A percentile compares a stretch with the other conserved stretches of the same genome.
Evolutionary conservation across 2,797 vertebrate genomes (phyloP).

Genomic region (Catamblyrhynchus diadema): DNA sequence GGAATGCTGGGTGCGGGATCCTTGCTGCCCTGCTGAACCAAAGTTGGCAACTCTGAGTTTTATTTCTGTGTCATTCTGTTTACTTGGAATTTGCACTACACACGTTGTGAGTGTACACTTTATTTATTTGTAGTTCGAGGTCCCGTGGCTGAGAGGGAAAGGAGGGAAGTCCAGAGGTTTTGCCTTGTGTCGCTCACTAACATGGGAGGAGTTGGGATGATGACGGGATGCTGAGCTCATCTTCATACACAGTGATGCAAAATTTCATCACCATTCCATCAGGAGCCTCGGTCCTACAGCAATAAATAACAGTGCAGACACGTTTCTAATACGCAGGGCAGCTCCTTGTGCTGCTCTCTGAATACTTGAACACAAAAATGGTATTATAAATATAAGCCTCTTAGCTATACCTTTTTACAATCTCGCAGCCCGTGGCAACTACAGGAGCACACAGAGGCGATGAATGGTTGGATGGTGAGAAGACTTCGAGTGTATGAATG

Average conservation of each 20-base stretch:
- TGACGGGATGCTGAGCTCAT: constrained; percentile 68
- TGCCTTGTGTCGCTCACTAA: constrained; percentile 63
- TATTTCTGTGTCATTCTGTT: constrained; percentile 77
- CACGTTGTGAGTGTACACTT: constrained; percentile 70
- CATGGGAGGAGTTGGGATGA: constrained; percentile 52
- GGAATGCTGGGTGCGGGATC: not conserved
- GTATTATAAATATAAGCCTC: constrained; percentile 61
- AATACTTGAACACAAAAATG: constrained; percentile 77
- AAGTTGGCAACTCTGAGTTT: constrained; percentile 66
- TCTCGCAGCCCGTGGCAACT: constrained; percentile 59
- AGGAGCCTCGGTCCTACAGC: constrained; percentile 75
- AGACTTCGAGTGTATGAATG: constrained; percentile 76
- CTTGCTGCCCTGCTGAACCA: not conserved
- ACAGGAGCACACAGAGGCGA: constrained; percentile 63
- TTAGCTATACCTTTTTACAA: constrained; percentile 74
- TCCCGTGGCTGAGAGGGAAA: constrained; percentile 62
- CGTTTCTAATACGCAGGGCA: constrained; percentile 65
- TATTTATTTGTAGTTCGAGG: constrained; percentile 77
- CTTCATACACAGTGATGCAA: constrained; percentile 74
- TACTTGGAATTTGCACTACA: constrained; percentile 79
- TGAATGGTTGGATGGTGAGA: constrained; percentile 73
- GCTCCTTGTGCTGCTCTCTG: constrained; percentile 62
- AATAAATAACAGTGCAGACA: constrained; percentile 68
- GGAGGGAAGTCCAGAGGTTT: not conserved
- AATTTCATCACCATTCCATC: constrained; percentile 69